Evolutionary conservation across 2,888 invertebrate species (phyloP).

Genomic region (Papilio protenor): DNA sequence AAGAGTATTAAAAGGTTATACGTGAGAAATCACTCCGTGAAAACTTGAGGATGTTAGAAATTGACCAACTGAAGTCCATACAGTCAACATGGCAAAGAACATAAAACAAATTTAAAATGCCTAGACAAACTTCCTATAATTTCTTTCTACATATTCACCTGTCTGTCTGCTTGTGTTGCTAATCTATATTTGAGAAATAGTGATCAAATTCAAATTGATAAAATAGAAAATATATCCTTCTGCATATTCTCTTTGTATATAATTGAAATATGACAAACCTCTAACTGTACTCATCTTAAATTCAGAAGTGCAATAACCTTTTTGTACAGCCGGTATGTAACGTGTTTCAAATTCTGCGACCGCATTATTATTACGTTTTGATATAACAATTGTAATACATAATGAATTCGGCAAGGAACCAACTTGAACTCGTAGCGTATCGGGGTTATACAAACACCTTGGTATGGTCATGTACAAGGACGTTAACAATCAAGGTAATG

Average conservation of each 20-base stretch:
- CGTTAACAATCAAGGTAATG: constrained; percentile 14
- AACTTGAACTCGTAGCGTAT: constrained; percentile 3
- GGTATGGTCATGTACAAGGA: constrained; percentile 31
- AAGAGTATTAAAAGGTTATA: not conserved
- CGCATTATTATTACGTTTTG: constrained; percentile 13
- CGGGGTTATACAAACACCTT: constrained; percentile 18
- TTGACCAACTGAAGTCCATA: not conserved
- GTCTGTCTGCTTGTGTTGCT: too few species aligned
- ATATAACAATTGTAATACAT: constrained; percentile 7
- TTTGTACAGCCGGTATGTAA: constrained; percentile 17
- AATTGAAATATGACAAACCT: not conserved
- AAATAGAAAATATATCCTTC: not conserved
- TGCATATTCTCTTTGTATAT: not conserved
- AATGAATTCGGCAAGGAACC: not conserved
- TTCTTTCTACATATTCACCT: too few species aligned
- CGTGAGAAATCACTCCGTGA: not conserved
- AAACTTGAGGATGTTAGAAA: not conserved
- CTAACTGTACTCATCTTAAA: not conserved
- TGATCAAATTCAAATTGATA: not conserved
- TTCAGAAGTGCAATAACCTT: constrained; percentile 10
- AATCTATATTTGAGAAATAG: too few species aligned
- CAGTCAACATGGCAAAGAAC: too few species aligned
- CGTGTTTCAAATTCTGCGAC: not conserved
- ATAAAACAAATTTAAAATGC: too few species aligned
- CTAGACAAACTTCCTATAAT: not conserved